Base-by-base conservation (phyloP, 1,140 invertebrate genomes). In the Heliconius hermathena region DNA sequence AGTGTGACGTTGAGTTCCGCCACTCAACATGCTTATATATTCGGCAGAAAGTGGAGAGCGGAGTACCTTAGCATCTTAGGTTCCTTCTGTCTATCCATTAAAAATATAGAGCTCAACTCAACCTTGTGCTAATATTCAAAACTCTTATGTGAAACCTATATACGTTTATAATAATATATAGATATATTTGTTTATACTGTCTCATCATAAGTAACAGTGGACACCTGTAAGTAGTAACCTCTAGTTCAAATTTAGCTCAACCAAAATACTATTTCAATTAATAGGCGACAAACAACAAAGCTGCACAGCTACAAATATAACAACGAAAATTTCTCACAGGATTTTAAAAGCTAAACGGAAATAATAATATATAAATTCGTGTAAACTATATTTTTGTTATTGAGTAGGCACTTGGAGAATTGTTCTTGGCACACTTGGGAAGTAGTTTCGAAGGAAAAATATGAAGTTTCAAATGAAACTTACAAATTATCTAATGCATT, bases 171-270 rank as follows among this genome's bases (percentile, higher is more conserved):
- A 52, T 20, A 20, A 52, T 20, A 20, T 52, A 52, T 52, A 20
- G 18, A 74, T 26, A 26, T 0, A 22, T 66, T 73, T 80, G 80
- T 77, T 81, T 78, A 78, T 76, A 38, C 52, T 22, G 49, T 74
- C 71, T 74, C 9, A 81, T 78, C 79, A 81, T 78, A 70, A 71
- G 33, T 57, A 73, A 75, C 71, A 29, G 66, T 76, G 38, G 79
- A 77, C 83, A 84, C 81, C 83, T 84, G 83, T 79, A 79, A 76
- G 73, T 74, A 77, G 74, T 84, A 84, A 84, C 83, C 83, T 84
- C 76, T 82, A 76, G 6, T 75, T 76, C 80, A 82, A 80, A 80
- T 80, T 80, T 84, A 84, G 83, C 73, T 26, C 36, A 49, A 84
- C 83, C 46, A 84, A 83, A 84, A 84, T 84, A 84, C 79, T 71